Base-by-base conservation (phyloP, 2,888 invertebrate species). In the Metacarcinus magister region DNA sequence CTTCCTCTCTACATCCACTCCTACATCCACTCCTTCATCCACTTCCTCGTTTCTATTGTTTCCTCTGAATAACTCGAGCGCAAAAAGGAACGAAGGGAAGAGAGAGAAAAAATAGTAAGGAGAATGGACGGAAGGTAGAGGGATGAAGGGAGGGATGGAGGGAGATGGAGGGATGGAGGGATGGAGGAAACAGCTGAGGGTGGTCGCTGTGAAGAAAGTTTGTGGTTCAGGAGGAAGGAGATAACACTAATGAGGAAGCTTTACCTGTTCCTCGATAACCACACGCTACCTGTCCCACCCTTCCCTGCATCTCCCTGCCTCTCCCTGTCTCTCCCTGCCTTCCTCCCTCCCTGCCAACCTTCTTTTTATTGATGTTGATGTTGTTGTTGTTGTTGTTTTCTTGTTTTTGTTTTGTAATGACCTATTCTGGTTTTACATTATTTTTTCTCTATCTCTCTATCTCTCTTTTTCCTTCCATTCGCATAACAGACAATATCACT, bases 221-320 rank as follows among this genome's bases (percentile, higher is more conserved):
- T 44, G 93, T 2, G 67, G 93, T 39, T 28, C n/a, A 19, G 75
- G 93, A 39, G 43, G 43, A 93, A 16, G 43, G 23, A 75, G 67
- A 75, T 67, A 67, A 44, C 23, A 39, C 44, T 67, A 75, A 44
- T 44, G 67, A 75, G 67, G 28, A 67, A 28, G 75, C 23, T 44
- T 10, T 43, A 60, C 46, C 92, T 46, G 46, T 28, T 48, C 16
- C 92, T n/a, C 54, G 94, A 94, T 94, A 94, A 43, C 89, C 91
- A 43, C 32, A 89, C 32, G 43, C 94, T 60, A 89, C 54, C 28
- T 60, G 46, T 43, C 60, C 90, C n/a, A 7, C 43, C 43, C 90
- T 91, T 2, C 67, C 54, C 19, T 48, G 39, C 16, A 1, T 46
- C 23, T 44, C 93, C n/a, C 43, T 39, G 13, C 39, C 28, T 60